A percentile compares a stretch with the other conserved stretches of the same genome.
Evolutionary conservation across 2,888 invertebrate genomes (phyloP).

Genomic region (Yponomeuta malinellus): DNA sequence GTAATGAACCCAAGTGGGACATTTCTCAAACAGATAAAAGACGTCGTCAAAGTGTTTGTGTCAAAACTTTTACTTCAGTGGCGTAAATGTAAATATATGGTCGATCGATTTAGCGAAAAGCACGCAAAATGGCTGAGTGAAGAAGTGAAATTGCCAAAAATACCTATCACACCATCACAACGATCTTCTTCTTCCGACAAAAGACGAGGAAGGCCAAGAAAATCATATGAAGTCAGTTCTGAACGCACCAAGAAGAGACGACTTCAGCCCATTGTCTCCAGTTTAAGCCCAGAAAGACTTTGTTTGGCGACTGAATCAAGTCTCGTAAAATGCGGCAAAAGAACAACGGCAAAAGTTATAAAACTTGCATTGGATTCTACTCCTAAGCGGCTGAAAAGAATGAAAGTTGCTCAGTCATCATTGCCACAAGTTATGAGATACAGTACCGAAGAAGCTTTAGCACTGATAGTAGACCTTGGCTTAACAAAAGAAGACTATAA

Average conservation of each 20-base stretch:
- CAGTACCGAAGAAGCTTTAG: not conserved
- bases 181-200: slow-evolving; percentile 1
- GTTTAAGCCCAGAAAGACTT: not conserved
- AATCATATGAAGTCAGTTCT: not conserved
- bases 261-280: not conserved
- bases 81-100: slow-evolving; percentile 3
- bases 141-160: not conserved
- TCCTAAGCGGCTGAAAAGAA: too few relatives aligned
- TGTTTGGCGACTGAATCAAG: slow-evolving; percentile 2
- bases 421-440: too few relatives aligned
- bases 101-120: not conserved
- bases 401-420: too few relatives aligned
- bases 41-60: slow-evolving; percentile 3
- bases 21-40: not conserved
- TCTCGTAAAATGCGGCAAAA: slow-evolving; percentile 1
- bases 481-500: not conserved
- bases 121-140: slow-evolving; percentile 6
- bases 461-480: slow-evolving; percentile 1
- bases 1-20: not conserved
- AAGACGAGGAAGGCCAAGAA: not conserved
- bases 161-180: not conserved
- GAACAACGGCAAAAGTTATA: not conserved
- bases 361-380: slow-evolving; percentile 4
- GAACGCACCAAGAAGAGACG: slow-evolving; percentile 5
- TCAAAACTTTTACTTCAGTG: not conserved